Conservation (phyloP, 2,888 invertebrate genomes). For the Lysandra bellargus region DNA sequence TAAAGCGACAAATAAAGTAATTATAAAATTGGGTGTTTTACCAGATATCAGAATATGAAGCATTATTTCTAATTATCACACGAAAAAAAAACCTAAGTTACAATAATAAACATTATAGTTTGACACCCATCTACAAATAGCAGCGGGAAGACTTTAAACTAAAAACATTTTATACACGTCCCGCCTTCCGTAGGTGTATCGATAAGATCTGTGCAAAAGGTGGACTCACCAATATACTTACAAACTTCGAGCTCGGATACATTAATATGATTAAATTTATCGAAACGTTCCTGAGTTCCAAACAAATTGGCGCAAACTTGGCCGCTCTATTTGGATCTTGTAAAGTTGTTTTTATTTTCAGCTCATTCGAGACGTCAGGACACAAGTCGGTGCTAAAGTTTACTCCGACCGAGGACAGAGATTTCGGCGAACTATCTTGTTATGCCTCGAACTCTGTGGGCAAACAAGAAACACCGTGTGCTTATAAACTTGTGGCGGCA, state of each 20-base stretch:
- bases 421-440: constrained; percentile 92
- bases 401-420: constrained; percentile 89
- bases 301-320: constrained; percentile 10
- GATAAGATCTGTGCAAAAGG: background rate
- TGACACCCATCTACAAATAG: background rate
- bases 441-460: constrained; percentile 91
- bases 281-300: background rate
- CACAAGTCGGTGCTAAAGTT: constrained; percentile 87
- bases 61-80: too few relatives aligned
- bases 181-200: background rate
- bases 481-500: constrained; percentile 91
- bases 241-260: background rate
- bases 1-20: too few relatives aligned
- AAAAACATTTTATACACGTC: background rate
- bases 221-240: constrained; percentile 7
- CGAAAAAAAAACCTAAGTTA: too few relatives aligned
- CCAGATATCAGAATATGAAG: too few relatives aligned
- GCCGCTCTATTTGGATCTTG: background rate
- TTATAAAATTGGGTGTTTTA: too few relatives aligned
- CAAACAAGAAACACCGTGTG: constrained; percentile 87
- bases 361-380: constrained; percentile 71
- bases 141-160: background rate
- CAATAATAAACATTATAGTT: background rate
- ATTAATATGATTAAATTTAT: constrained; percentile 27
- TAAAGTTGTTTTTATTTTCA: constrained; percentile 28